Evolutionary conservation across 2,113 vertebrate genomes (phyloP).

Genomic region (chimpanzee (Pan troglodytes)): NHGRI_mPanTro3-v2.1_pri NC_086015.1:25580501-25581000

Average conservation of each 20-base stretch:
- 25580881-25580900: conserved; percentile 20
- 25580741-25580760: conserved; percentile 35
- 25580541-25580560: not conserved
- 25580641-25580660: not conserved
- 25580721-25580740: not conserved
- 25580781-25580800: not conserved
- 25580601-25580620: not conserved
- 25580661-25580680: conserved; percentile 42
- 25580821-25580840: not conserved
- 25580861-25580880: not conserved
- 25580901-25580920: not conserved
- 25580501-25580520: not conserved
- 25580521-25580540: not conserved
- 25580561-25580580: conserved; percentile 25
- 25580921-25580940: not conserved
- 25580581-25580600: conserved; percentile 25
- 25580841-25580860: not conserved
- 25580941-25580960: conserved; percentile 47
- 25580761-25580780: conserved; percentile 24
- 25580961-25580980: not conserved
- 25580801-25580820: conserved; percentile 17
- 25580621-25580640: not conserved
- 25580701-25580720: not conserved
- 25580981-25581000: conserved; percentile 33
- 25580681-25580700: not conserved